A percentile compares a stretch with the other conserved stretches of the same genome.
phyloP scores from a whole-genome alignment of 2,797 vertebrate species.

The Emydoidea blandingii region DNA sequence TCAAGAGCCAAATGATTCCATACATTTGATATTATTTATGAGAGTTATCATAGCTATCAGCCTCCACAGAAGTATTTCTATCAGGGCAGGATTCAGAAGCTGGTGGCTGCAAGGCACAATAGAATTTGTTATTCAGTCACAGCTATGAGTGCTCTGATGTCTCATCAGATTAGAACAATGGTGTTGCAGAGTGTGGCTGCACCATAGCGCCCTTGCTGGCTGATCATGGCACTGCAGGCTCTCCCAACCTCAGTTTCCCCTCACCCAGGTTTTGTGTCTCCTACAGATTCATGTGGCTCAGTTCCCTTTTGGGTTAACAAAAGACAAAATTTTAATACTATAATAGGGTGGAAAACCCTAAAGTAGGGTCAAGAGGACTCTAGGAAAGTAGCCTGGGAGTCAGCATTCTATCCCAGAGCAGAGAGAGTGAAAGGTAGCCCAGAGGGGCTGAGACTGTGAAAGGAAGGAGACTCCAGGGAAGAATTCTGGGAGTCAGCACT shows the following conservation, averaged over 20 bases:
- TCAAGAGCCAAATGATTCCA: neutral
- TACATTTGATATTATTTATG: neutral
- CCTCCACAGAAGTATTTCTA: neutral
- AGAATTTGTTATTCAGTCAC: neutral
- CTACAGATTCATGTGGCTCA: neutral
- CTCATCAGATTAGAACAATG: neutral
- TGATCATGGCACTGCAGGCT: neutral
- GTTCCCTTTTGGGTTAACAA: neutral
- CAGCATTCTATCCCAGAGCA: too few species aligned
- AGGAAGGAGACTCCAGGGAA: too few species aligned
- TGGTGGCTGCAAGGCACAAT: neutral
- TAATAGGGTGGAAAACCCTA: too few species aligned
- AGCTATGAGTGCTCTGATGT: neutral
- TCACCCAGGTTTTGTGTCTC: neutral
- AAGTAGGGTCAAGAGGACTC: too few species aligned
- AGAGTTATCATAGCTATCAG: neutral
- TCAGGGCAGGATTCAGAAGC: neutral
- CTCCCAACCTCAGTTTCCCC: neutral
- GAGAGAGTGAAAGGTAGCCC: too few species aligned
- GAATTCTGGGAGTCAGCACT: too few species aligned
- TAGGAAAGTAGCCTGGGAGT: too few species aligned
- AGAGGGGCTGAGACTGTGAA: too few species aligned
- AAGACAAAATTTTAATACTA: neutral
- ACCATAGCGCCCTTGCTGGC: neutral
- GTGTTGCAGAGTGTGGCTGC: neutral